Evolutionary conservation across 1,140 invertebrate genomes (phyloP).

Genomic region (Sminthurides bifidus): DNA sequence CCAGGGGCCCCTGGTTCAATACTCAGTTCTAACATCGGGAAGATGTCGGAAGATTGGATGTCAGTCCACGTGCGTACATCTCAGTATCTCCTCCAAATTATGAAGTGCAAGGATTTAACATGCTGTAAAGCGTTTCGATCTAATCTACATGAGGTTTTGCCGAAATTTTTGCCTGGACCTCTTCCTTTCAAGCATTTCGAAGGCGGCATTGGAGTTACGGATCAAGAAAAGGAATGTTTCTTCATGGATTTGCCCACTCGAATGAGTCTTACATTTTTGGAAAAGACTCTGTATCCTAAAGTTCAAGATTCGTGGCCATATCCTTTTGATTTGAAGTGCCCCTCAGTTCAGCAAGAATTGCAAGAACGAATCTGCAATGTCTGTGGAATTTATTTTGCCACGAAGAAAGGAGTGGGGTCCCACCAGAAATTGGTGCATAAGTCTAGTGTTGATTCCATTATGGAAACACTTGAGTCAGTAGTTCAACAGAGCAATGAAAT

Average conservation of each 20-base stretch:
- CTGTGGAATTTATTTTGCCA: background rate
- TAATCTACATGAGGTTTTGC: conserved; percentile 3
- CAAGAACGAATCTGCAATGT: background rate
- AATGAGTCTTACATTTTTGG: background rate
- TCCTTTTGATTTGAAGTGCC: conserved; percentile 12
- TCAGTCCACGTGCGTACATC: conserved; percentile 6
- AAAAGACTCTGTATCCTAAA: background rate
- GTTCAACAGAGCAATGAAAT: background rate
- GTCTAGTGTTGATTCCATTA: background rate
- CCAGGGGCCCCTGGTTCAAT: background rate
- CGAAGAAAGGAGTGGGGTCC: background rate
- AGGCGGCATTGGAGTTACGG: background rate
- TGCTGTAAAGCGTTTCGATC: conserved; percentile 6
- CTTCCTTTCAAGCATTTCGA: conserved; percentile 1
- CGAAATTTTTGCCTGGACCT: conserved; percentile 10
- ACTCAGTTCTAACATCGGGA: background rate
- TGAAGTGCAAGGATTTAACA: conserved; percentile 9
- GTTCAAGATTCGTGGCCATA: background rate
- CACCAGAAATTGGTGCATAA: conserved; percentile 3
- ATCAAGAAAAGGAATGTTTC: background rate
- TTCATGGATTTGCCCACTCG: conserved; percentile 3
- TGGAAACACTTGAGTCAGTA: background rate
- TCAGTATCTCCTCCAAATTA: conserved; percentile 15
- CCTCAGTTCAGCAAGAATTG: background rate
- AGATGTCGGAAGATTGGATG: conserved; percentile 5